These are phyloP conservation scores for Promerops cafer DNA, from an alignment of 2,113 vertebrate species.

Conservation along the genomic window DNA sequence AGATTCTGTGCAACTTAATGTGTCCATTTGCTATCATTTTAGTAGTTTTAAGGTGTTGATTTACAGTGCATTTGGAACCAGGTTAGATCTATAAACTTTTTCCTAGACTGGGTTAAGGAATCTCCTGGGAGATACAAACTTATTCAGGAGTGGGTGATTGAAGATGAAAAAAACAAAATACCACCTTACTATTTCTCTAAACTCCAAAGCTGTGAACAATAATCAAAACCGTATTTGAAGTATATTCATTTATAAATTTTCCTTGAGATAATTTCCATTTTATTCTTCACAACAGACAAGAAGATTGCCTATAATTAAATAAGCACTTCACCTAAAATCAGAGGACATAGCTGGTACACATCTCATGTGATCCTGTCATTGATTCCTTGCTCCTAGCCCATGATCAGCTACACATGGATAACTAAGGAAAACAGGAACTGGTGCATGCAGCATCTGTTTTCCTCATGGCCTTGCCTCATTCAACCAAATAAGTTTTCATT, in stretches of 20 bases:
- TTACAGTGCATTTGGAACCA: not conserved
- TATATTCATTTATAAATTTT: not conserved
- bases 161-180: not conserved
- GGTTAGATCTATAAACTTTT: not conserved
- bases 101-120: not conserved
- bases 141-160: not conserved
- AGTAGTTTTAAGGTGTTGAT: not conserved
- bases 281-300: not conserved
- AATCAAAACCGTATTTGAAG: not conserved
- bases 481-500: not conserved
- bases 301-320: not conserved
- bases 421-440: not conserved
- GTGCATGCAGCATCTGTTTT: not conserved
- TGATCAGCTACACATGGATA: not conserved
- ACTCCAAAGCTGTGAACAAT: not conserved
- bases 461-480: not conserved
- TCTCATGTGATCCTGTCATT: not conserved
- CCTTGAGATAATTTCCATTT: not conserved
- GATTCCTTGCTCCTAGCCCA: rapidly evolving
- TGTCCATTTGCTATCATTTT: not conserved
- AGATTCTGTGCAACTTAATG: not conserved
- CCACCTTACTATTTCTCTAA: not conserved
- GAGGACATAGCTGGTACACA: not conserved
- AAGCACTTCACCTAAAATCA: not conserved
- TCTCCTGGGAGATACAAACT: not conserved